Percentiles rank a stretch among this genome's conserved stretches.
Conservation (phyloP, 2,888 invertebrate genomes). For the Ormyrus thymus region DNA sequence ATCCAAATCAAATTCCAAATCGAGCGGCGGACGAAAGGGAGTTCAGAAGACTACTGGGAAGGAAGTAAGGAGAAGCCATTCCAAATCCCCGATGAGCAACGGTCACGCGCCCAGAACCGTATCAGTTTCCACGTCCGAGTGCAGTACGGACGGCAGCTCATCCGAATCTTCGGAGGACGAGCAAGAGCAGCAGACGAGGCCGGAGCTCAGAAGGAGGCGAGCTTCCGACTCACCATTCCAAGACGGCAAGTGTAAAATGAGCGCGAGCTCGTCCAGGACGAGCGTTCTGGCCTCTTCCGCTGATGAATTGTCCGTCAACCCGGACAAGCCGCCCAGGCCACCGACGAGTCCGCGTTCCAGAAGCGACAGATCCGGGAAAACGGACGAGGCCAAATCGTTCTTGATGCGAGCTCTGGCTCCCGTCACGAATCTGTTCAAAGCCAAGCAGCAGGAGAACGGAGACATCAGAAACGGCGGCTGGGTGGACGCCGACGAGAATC, state of each 20-base stretch:
- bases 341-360: conserved; percentile 75
- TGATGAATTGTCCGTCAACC: conserved; percentile 78
- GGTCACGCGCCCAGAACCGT: conserved; percentile 16
- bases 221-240: conserved; percentile 61
- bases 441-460: conserved; percentile 77
- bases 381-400: conserved; percentile 83
- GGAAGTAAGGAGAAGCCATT: conserved; percentile 9
- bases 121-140: conserved; percentile 60
- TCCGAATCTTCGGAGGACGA: conserved; percentile 68
- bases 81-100: conserved; percentile 9
- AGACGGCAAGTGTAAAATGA: conserved; percentile 63
- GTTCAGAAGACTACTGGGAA: conserved; percentile 6
- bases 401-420: conserved; percentile 85
- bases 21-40: conserved; percentile 4
- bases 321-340: conserved; percentile 77
- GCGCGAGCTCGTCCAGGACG: conserved; percentile 76
- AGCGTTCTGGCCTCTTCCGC: conserved; percentile 76
- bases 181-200: conserved; percentile 36
- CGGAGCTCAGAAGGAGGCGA: conserved; percentile 10
- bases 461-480: conserved; percentile 71
- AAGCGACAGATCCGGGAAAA: conserved; percentile 70
- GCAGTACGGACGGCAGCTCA: conserved; percentile 73
- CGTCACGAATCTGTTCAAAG: conserved; percentile 85
- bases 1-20: conserved; percentile 34
- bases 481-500: conserved; percentile 61